These are phyloP conservation scores for Neodon shergylaensis DNA, from an alignment of 2,113 vertebrate genomes.

Conservation along the genomic window DNA sequence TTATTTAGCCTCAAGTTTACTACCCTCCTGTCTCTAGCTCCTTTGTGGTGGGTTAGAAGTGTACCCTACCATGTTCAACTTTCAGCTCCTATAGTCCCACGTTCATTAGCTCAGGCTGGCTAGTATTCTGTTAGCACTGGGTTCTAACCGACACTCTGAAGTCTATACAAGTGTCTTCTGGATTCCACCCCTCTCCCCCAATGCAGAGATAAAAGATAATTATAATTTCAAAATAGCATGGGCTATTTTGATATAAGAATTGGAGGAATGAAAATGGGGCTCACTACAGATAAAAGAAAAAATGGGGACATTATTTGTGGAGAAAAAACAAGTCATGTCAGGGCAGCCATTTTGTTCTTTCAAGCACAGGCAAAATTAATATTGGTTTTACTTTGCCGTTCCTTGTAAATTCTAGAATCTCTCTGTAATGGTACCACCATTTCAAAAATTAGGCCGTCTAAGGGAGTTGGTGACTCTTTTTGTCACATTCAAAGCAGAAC, in stretches of 20 bases:
- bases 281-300: conserved; percentile 31
- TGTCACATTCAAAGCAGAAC: conserved; percentile 27
- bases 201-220: not conserved
- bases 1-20: not conserved
- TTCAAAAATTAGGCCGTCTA: conserved; percentile 50
- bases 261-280: not conserved
- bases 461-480: conserved; percentile 11
- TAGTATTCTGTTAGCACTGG: not conserved
- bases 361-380: not conserved
- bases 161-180: not conserved
- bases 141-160: conserved; percentile 25
- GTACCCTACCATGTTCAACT: not conserved
- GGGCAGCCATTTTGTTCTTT: conserved; percentile 19
- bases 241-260: not conserved
- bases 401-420: conserved; percentile 3
- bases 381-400: conserved; percentile 13
- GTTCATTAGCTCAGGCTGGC: not conserved
- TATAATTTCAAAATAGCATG: not conserved
- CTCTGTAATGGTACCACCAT: not conserved
- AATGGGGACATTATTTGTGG: not conserved
- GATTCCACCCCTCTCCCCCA: not conserved
- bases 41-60: not conserved
- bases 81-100: not conserved
- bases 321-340: not conserved
- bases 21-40: not conserved